A percentile compares a stretch with the other conserved stretches of the same genome.
These are phyloP conservation scores for Barbus barbus DNA, from an alignment of 2,113 vertebrate genomes.

Conservation along the genomic window DNA sequence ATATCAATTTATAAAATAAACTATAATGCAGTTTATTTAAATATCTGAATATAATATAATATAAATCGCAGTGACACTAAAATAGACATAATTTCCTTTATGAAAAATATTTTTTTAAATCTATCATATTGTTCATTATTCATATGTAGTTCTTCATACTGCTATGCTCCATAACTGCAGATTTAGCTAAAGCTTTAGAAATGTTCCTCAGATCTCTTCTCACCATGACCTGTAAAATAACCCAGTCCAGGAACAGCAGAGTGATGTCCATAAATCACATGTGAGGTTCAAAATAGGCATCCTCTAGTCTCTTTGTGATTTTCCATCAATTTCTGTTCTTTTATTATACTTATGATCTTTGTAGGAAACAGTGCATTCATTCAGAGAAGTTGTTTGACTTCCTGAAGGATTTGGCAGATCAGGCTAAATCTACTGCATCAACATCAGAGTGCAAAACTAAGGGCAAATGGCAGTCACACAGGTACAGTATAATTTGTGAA, in stretches of 20 bases:
- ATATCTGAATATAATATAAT: too few species aligned
- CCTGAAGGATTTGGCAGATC: constrained; percentile 67
- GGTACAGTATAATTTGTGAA: constrained; percentile 52
- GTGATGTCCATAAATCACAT: constrained; percentile 73
- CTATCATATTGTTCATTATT: background rate
- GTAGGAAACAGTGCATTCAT: constrained; percentile 76
- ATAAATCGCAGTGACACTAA: too few species aligned
- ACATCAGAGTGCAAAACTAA: constrained; percentile 59
- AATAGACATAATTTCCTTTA: too few species aligned
- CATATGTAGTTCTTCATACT: background rate
- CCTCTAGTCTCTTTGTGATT: background rate
- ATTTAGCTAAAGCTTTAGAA: constrained; percentile 73
- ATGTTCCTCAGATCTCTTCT: constrained; percentile 75
- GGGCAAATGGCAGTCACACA: constrained; percentile 66
- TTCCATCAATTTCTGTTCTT: background rate
- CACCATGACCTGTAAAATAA: constrained; percentile 68
- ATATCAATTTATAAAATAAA: too few species aligned
- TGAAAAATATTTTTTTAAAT: too few species aligned
- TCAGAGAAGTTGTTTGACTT: constrained; percentile 76
- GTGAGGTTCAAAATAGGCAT: constrained; percentile 59
- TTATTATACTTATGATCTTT: constrained; percentile 23
- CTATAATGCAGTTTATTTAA: too few species aligned
- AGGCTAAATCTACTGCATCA: constrained; percentile 42
- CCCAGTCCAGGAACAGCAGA: constrained; percentile 69
- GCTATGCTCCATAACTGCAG: constrained; percentile 11